A percentile compares a stretch with the other conserved stretches of the same genome.
These are phyloP conservation scores for Litoditis marina DNA, from an alignment of 2,888 invertebrate genomes.

Conservation along the genomic window DNA sequence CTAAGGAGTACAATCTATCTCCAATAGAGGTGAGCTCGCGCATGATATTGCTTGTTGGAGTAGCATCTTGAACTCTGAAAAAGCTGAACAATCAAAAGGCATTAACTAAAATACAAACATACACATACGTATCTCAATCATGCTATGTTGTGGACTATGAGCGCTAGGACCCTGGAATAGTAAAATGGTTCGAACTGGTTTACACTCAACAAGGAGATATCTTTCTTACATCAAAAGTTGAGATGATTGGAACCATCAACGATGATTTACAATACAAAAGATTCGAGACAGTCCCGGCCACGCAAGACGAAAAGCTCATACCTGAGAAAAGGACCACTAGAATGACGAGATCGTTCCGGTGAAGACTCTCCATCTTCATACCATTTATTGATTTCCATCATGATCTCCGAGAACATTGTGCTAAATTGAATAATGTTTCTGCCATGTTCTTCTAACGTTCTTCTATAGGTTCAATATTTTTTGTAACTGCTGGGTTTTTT, in stretches of 20 bases:
- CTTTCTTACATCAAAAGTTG: too few species aligned
- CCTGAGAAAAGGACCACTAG: neutral
- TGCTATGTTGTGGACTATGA: too few species aligned
- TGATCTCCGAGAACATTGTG: conserved; percentile 36
- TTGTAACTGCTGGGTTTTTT: too few species aligned
- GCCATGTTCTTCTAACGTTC: neutral
- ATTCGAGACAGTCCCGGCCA: too few species aligned
- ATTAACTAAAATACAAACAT: too few species aligned
- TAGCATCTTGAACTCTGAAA: conserved; percentile 37
- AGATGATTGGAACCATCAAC: neutral
- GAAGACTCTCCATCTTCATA: conserved; percentile 30
- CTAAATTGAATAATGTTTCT: neutral
- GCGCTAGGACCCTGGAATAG: too few species aligned
- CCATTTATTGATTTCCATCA: conserved; percentile 41
- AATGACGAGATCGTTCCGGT: neutral
- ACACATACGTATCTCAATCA: too few species aligned
- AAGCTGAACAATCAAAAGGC: too few species aligned
- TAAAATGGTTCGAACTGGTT: too few species aligned
- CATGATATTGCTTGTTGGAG: conserved; percentile 37
- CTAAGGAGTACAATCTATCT: conserved; percentile 71
- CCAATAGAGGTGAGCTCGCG: conserved; percentile 61
- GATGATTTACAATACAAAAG: neutral
- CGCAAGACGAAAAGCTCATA: neutral
- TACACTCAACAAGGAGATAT: too few species aligned
- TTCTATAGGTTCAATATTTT: too few species aligned